Evolutionary conservation across 2,888 invertebrate species (phyloP).

Genomic region (Cataglyphis altisquamis): DNA sequence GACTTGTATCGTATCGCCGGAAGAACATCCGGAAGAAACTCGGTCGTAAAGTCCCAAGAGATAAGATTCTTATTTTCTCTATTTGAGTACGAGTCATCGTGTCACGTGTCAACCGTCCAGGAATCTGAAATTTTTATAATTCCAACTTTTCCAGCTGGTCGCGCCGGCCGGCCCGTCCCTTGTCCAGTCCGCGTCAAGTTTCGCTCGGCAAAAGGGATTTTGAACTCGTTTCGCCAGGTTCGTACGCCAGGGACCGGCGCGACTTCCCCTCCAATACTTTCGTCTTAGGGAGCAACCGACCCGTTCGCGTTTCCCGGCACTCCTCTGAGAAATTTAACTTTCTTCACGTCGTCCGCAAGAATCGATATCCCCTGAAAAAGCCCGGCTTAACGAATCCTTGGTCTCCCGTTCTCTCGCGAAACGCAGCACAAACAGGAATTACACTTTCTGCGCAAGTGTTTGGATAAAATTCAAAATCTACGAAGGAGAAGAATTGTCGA

Average conservation of each 20-base stretch:
- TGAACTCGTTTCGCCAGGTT: conserved; percentile 74
- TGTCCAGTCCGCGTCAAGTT: conserved; percentile 69
- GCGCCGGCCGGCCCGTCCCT: conserved; percentile 47
- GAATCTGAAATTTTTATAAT: conserved; percentile 82
- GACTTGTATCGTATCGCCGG: conserved; percentile 31
- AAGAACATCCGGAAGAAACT: conserved; percentile 12
- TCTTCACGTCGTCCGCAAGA: conserved; percentile 67
- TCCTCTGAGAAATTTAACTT: conserved; percentile 83
- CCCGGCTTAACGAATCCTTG: conserved; percentile 68
- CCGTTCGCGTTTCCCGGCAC: conserved; percentile 63
- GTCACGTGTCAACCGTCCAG: conserved; percentile 68
- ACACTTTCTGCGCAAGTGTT: background rate
- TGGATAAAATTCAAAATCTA: background rate
- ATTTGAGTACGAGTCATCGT: conserved; percentile 54
- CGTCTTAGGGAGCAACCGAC: conserved; percentile 47
- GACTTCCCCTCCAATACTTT: conserved; percentile 41
- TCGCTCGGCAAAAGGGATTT: conserved; percentile 77
- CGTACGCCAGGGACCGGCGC: conserved; percentile 69
- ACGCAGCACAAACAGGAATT: background rate
- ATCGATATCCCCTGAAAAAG: conserved; percentile 72
- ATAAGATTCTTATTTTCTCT: conserved; percentile 49
- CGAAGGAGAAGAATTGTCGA: background rate
- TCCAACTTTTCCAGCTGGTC: conserved; percentile 76
- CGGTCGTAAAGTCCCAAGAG: conserved; percentile 47
- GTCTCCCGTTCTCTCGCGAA: conserved; percentile 5